phyloP scores from a whole-genome alignment of 2,113 vertebrate species.

The Progne subis region DNA sequence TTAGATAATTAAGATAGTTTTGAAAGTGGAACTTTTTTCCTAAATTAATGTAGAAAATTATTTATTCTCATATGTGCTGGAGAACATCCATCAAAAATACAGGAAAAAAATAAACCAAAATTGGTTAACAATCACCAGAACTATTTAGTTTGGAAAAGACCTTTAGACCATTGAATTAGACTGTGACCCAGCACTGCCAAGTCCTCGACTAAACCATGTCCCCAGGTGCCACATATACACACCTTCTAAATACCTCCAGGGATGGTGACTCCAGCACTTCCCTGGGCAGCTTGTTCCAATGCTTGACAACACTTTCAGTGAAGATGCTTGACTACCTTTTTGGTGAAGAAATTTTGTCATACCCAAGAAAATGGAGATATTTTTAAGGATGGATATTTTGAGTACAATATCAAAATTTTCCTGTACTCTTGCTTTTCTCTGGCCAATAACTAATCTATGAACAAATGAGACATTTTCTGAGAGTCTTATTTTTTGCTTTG shows the following conservation, averaged over 20 bases:
- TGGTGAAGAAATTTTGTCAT: neutral
- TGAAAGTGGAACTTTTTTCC: neutral
- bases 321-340: neutral
- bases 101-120: neutral
- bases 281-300: neutral
- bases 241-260: neutral
- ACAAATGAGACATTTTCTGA: neutral
- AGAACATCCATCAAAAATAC: neutral
- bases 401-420: neutral
- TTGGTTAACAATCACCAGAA: neutral
- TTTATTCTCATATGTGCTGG: neutral
- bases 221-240: neutral
- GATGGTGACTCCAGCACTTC: neutral
- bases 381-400: neutral
- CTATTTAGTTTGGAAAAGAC: neutral
- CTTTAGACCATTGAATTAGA: neutral
- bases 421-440: neutral
- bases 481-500: rapidly evolving
- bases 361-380: neutral
- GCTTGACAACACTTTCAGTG: neutral
- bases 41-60: neutral
- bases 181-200: neutral
- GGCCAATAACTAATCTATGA: neutral
- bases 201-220: rapidly evolving
- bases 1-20: neutral